Conservation (phyloP, 2,113 vertebrate species). For the Leuciscus idus region DNA sequence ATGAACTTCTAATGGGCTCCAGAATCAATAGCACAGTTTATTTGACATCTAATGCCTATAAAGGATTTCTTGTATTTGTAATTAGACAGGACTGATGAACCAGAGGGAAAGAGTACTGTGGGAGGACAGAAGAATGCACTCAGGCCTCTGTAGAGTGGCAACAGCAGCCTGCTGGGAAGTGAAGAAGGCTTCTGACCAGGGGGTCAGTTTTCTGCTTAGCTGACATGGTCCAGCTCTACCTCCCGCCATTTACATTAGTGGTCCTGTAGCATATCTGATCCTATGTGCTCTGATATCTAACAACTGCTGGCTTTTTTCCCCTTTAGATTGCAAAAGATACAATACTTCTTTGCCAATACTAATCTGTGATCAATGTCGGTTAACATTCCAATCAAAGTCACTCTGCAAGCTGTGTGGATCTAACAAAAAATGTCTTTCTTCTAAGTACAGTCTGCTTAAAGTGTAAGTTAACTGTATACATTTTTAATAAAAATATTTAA, state of each 20-base stretch:
- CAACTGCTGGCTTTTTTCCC: not conserved
- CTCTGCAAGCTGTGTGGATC: not conserved
- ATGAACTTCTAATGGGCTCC: slow-evolving; percentile 14
- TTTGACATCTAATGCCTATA: slow-evolving; percentile 28
- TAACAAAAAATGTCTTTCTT: not conserved
- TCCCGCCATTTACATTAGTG: not conserved
- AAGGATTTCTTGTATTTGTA: not conserved
- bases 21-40: slow-evolving; percentile 26
- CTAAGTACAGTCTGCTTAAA: not conserved
- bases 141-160: not conserved
- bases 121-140: slow-evolving; percentile 11
- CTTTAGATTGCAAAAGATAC: not conserved
- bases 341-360: not conserved
- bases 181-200: slow-evolving; percentile 20
- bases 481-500: not conserved
- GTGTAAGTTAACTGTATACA: not conserved
- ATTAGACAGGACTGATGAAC: not conserved
- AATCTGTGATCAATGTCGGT: not conserved
- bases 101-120: not conserved
- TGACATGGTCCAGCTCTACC: not conserved
- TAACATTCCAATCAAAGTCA: not conserved
- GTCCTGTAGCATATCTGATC: not conserved
- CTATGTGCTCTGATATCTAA: not conserved
- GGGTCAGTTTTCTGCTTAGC: slow-evolving; percentile 11
- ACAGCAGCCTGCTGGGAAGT: not conserved